Conservation (phyloP, 2,113 vertebrate species). For the Ciconia stormi region DNA sequence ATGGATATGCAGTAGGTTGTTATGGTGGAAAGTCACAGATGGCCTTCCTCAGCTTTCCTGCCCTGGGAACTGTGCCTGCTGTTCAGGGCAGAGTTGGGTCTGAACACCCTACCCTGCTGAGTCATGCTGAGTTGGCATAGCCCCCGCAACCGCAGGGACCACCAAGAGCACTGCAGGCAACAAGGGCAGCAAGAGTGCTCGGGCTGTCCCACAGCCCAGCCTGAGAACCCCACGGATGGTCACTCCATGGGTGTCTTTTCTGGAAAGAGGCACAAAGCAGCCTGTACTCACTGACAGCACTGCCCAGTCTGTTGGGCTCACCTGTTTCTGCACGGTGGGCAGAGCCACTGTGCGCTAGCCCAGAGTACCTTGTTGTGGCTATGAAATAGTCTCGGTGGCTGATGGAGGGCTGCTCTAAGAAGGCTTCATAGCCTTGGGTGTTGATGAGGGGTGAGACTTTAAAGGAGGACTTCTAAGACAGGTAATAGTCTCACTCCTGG, state of each 20-base stretch:
- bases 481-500: neutral
- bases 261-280: neutral
- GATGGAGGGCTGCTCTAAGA: neutral
- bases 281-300: too few species aligned
- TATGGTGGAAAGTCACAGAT: neutral
- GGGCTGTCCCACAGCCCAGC: neutral
- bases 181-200: neutral
- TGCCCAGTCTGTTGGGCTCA: neutral
- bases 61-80: neutral
- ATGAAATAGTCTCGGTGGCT: neutral
- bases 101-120: neutral
- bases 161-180: accelerated
- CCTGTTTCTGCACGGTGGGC: neutral
- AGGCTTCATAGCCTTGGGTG: neutral
- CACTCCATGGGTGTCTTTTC: neutral
- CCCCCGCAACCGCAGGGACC: neutral
- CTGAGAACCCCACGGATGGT: too few species aligned
- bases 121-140: neutral
- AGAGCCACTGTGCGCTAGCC: neutral
- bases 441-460: neutral
- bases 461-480: neutral
- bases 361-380: accelerated
- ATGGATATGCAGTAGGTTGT: neutral
- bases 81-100: neutral
- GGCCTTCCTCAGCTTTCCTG: neutral